Evolutionary conservation across 2,888 invertebrate genomes (phyloP).

Genomic region (Xanthia togata): DNA sequence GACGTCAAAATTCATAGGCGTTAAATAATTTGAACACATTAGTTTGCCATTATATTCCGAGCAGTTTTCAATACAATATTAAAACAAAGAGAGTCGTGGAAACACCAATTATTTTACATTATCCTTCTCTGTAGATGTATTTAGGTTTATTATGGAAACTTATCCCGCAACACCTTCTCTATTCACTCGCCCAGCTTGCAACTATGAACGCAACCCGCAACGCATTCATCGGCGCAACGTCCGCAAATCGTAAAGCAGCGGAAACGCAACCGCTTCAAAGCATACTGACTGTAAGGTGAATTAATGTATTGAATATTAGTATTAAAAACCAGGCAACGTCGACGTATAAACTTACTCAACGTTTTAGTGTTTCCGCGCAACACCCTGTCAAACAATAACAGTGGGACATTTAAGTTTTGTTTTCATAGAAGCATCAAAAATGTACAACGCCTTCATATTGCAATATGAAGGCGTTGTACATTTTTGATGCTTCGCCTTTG

Average conservation of each 20-base stretch:
- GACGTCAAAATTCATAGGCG: too few species aligned
- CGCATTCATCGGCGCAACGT: conserved; percentile 9
- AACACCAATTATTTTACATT: not conserved
- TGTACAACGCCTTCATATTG: not conserved
- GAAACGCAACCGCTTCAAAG: conserved; percentile 9
- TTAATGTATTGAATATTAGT: not conserved
- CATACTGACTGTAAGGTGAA: not conserved
- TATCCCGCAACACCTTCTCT: conserved; percentile 21
- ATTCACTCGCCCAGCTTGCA: not conserved
- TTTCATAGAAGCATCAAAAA: not conserved
- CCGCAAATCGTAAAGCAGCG: conserved; percentile 34
- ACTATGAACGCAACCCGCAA: not conserved
- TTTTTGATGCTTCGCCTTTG: too few species aligned
- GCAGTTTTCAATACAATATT: not conserved
- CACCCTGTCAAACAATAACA: too few species aligned
- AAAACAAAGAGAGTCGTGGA: not conserved
- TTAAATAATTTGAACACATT: not conserved
- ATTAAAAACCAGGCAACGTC: not conserved
- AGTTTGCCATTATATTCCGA: not conserved
- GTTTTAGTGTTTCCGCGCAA: not conserved
- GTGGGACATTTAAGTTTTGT: too few species aligned
- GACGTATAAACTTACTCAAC: not conserved
- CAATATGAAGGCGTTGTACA: too few species aligned
- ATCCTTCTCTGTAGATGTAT: not conserved
- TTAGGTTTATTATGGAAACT: conserved; percentile 26